Base-by-base conservation (phyloP, 2,113 vertebrate species). In the Tupaia tana region DNA sequence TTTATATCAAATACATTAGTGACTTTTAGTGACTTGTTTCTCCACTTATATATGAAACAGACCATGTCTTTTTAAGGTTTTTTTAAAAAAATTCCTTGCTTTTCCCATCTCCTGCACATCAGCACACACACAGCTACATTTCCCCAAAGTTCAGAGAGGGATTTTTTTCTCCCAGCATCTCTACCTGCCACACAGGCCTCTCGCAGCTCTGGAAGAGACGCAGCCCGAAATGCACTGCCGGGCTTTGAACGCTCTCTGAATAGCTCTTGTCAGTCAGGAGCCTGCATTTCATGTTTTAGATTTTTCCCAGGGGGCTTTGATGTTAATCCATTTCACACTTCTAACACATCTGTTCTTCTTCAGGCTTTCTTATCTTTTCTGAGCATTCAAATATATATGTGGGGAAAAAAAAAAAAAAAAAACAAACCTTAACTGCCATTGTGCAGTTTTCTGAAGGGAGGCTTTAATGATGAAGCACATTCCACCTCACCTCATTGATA, bases 251-350 rank as follows among this genome's bases (percentile, higher is more conserved):
- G 91, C 95, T 98, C 97, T 98, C 98, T 98, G 98, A 98, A 98
- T 98, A 98, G 98, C 96, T 98, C 98, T 98, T 98, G 98, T 98
- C 98, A 98, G 97, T 98, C 98, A 98, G 97, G 92, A 98, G 98
- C 93, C 97, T 98, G 98, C 98, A 99, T 98, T 98, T 98, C 98
- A 98, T 98, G 98, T 98, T 98, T 98, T 97, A 95, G 97, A 98
- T 98, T 98, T 98, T 98, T 98, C 98, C 98, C 98, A 98, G 98
- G 97, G 97, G 98, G 93, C 98, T 98, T 98, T 98, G 98, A 98
- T 99, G 98, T 98, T 98, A 98, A 99, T 98, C 98, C 98, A 98
- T 98, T 98, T 98, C 98, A 98, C 98, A 98, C 98, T 98, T 98
- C 98, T 98, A 98, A 98, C 98, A 98, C 97, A 98, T 98, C 98